Base-by-base conservation (phyloP, 1,140 invertebrate genomes). In the Ptiloglossa arizonensis region DNA sequence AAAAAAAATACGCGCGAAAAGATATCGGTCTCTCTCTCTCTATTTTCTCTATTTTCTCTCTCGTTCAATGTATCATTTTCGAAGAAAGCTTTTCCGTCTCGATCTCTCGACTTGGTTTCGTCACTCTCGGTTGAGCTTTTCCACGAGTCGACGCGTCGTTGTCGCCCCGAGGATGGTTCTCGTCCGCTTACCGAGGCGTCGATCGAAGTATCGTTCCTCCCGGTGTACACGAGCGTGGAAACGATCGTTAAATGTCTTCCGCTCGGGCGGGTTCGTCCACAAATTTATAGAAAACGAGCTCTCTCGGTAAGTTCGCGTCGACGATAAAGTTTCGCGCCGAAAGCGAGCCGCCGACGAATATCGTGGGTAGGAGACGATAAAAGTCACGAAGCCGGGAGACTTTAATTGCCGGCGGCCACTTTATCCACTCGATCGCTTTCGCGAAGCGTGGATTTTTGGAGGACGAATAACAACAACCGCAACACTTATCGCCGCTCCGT, bases 201-300 rank as follows among this genome's bases (percentile, higher is more conserved):
- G 32, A 44, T 24, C 52, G 8, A 2, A 15, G n/a, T 11, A 29
- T 63, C 50, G 64, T 67, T 79, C 19, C 19, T 32, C 15, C 3
- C 13, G 66, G 54, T 69, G 69, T 68, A 79, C 63, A 44, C 60
- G 71, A 17, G 27, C 44, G 50, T 54, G 59, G 60, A 50, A 67
- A 15, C 19, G 71, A n/a, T 67, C 62, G 72, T 74, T 74, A 74
- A 66, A 67, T 19, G 38, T n/a, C 64, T 69, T 68, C 29, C 72
- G 32, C 22, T 29, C 46, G 46, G 19, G 19, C 35, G 9, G n/a
- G 3, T 3, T 35, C 13, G 41, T 27, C 11, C 32, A 4, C 29
- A 24, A 66, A 74, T 74, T 66, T 66, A 66, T 66, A 44, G 50
- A 46, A 59, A 76, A 48, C 29, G 15, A 27, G 22, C 35, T 27